Base-by-base conservation (phyloP, 2,888 invertebrate species). In the Pimpla rufipes region DNA sequence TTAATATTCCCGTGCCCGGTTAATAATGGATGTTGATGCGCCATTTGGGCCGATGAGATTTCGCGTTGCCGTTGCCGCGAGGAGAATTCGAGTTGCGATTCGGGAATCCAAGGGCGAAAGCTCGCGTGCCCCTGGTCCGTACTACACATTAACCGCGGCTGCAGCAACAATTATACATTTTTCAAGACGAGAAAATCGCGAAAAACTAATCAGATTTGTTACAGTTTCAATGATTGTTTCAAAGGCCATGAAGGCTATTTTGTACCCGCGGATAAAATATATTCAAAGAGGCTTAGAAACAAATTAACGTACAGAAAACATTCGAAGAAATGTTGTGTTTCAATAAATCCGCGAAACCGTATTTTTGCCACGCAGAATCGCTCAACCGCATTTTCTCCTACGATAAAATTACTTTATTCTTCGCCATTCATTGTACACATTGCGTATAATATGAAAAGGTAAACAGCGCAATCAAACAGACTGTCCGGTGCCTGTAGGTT, bases 31-130 rank as follows among this genome's bases (percentile, higher is more conserved):
- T 92, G 92, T 92, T 93, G 93, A 93, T 93, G 93, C 90, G 92
- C 93, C 93, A 93, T 93, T 93, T 92, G 93, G 92, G 91, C 93
- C 93, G 92, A 93, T 92, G 93, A 93, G 93, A 92, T 93, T 93
- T 92, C 90, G 89, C 90, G 89, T 89, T 85, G 88, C 52, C 83
- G 50, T 6, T 37, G 23, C 64, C 75, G 21, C n/a, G 21, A 42
- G 23, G 87, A 67, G 90, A 90, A 89, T 91, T 91, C 90, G 45
- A 21, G 55, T 71, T 71, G 57, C 57, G 57, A 57, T 57, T 42
- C 57, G 35, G 40, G 6, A 21, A 70, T 73, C 84, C 84, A 78
- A 74, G 67, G 68, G 50, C 18, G 70, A 70, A 70, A 13, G 52
- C 50, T 10, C 18, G 11, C n/a, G 8, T 16, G 16, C 35, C 16